phyloP scores from a whole-genome alignment of 23 tunicate genomes.

The Phallusia fumigata region DNA sequence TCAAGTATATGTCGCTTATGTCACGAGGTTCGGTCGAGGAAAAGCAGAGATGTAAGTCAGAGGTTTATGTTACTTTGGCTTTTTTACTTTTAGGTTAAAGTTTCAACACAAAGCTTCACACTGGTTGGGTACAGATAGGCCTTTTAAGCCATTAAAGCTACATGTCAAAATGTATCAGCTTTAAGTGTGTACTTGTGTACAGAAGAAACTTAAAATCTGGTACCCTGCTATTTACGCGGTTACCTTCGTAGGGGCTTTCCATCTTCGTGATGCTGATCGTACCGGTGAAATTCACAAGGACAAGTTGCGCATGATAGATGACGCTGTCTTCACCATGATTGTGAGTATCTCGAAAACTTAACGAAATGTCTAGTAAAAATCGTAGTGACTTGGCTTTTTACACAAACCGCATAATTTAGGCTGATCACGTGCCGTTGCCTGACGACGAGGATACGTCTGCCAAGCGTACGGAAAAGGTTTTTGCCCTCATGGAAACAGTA shows the following conservation, averaged over 20 bases:
- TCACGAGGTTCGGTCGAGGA: slow-evolving; percentile 51
- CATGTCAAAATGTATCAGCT: no score
- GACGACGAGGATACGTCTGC: slow-evolving; percentile 47
- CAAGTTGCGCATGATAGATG: slow-evolving; percentile 33
- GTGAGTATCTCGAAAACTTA: slow-evolving; percentile 11
- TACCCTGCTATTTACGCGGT: background rate
- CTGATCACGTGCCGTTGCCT: slow-evolving; percentile 49
- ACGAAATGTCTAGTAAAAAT: background rate
- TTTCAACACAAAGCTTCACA: slow-evolving; percentile 6
- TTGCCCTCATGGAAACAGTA: slow-evolving; percentile 39
- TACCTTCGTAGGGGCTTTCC: slow-evolving; percentile 46
- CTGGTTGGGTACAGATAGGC: no score
- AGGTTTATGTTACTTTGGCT: no score
- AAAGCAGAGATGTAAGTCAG: slow-evolving; percentile 42
- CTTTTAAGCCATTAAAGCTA: no score
- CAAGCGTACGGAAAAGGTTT: slow-evolving; percentile 48
- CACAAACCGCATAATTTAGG: slow-evolving; percentile 12
- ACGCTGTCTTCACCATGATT: slow-evolving; percentile 45
- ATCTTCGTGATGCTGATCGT: slow-evolving; percentile 41
- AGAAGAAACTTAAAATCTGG: no score
- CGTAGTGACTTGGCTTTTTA: no score
- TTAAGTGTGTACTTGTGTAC: no score
- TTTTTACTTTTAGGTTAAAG: background rate
- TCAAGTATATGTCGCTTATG: slow-evolving; percentile 27
- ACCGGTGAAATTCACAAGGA: slow-evolving; percentile 38